phyloP scores from a whole-genome alignment of 1,140 invertebrate genomes.

The Megathymus violae region DNA sequence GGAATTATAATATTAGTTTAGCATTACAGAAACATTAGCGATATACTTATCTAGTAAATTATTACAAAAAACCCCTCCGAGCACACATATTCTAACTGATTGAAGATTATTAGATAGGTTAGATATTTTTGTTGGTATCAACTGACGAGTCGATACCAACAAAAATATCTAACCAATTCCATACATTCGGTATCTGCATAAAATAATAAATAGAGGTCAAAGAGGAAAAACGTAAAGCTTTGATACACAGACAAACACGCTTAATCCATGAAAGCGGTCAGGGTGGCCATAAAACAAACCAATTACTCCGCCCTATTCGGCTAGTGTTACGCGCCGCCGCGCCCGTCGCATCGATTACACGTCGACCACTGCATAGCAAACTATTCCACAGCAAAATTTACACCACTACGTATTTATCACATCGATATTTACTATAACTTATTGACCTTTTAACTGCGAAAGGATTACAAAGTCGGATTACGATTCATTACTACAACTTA shows the following conservation, averaged over 20 bases:
- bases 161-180: too few relatives aligned
- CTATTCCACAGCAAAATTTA: slow-evolving; percentile 21
- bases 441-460: neutral
- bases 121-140: too few relatives aligned
- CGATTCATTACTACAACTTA: too few relatives aligned
- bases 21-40: too few relatives aligned
- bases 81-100: too few relatives aligned
- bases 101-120: too few relatives aligned
- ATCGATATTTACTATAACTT: neutral
- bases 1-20: too few relatives aligned
- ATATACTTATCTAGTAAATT: too few relatives aligned
- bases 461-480: too few relatives aligned
- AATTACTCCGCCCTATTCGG: slow-evolving; percentile 32
- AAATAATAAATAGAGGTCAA: neutral
- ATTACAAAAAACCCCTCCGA: too few relatives aligned
- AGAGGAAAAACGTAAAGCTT: neutral
- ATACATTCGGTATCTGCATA: too few relatives aligned
- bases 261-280: slow-evolving; percentile 32
- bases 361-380: slow-evolving; percentile 33
- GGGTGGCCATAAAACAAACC: slow-evolving; percentile 35
- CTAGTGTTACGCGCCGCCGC: slow-evolving; percentile 23
- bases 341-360: slow-evolving; percentile 37
- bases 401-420: slow-evolving; percentile 13
- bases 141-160: too few relatives aligned
- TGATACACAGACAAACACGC: slow-evolving; percentile 19